Base-by-base conservation (phyloP, 2,888 invertebrate genomes). In the Pelosia muscerda region DNA sequence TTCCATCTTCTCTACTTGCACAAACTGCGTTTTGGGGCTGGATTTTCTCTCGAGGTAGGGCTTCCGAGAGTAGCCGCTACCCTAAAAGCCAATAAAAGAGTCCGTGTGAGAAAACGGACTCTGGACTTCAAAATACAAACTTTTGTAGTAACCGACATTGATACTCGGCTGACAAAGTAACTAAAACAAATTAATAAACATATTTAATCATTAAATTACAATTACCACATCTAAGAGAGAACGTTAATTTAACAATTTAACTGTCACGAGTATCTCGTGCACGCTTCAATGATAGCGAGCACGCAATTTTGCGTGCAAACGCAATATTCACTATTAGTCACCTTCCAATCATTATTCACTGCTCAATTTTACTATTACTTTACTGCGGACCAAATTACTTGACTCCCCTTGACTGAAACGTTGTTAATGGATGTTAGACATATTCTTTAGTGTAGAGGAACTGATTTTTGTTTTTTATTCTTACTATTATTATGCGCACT, bases 291-390 rank as follows among this genome's bases (percentile, higher is more conserved):
- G 64, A 63, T 63, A 67, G 67, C 73, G 59, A 65, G 66, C 87
- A 87, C 86, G 86, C 84, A 59, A 86, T 68, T 73, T 84, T 62
- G 84, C 87, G 85, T 87, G 86, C 68, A 38, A 56, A 71, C 63
- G 72, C 68, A 69, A 63, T 74, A 67, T 74, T 68, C 66, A 19
- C 9, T 42, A 66, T 68, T 71, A 76, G 69, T 68, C 71, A 70
- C 62, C 60, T 59, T 58, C 54, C 38, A 25, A 61, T 71, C 22
- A 73, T 79, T 73, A 71, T 57, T 79, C 63, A 69, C 65, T 58
- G 26, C 42, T 63, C 62, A 53, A 63, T 31, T 56, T 61, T 70
- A 59, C 59, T 69, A 71, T 68, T 26, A 59, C 61, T 72, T 70
- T 71, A 38, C 49, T 34, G 11, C 22, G 26, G 59, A 55, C n/a